phyloP scores from a whole-genome alignment of 2,888 invertebrate genomes.

The Galerucella nymphaeae region DNA sequence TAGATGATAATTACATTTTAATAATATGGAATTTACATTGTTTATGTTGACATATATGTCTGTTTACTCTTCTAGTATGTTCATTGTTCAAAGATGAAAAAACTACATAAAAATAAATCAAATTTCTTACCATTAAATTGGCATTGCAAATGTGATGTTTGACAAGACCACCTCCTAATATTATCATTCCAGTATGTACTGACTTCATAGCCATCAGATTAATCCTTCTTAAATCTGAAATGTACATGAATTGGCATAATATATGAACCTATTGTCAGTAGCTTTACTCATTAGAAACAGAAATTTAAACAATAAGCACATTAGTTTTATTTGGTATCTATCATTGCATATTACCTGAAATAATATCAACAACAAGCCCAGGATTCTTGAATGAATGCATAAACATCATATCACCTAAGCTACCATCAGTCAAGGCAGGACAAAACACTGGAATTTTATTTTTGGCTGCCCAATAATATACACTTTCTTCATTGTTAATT shows the following conservation, averaged over 20 bases:
- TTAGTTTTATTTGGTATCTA: no score
- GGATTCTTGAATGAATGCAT: slow-evolving; percentile 95
- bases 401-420: slow-evolving; percentile 98
- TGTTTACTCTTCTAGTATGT: neutral
- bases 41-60: no score
- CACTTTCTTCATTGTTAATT: slow-evolving; percentile 90
- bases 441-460: slow-evolving; percentile 98
- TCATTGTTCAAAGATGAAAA: neutral
- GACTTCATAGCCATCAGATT: slow-evolving; percentile 96
- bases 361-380: slow-evolving; percentile 92
- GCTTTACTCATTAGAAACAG: neutral
- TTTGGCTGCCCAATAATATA: slow-evolving; percentile 96
- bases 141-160: slow-evolving; percentile 99
- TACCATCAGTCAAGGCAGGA: slow-evolving; percentile 98
- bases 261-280: neutral
- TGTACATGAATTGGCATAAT: neutral
- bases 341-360: slow-evolving; percentile 73
- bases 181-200: slow-evolving; percentile 93
- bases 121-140: slow-evolving; percentile 86
- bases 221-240: slow-evolving; percentile 83
- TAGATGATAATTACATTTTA: no score
- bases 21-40: no score
- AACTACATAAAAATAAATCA: neutral
- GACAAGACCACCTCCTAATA: slow-evolving; percentile 95
- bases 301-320: no score